Evolutionary conservation across 2,113 vertebrate genomes (phyloP).

Genomic region (Esox niger): DNA sequence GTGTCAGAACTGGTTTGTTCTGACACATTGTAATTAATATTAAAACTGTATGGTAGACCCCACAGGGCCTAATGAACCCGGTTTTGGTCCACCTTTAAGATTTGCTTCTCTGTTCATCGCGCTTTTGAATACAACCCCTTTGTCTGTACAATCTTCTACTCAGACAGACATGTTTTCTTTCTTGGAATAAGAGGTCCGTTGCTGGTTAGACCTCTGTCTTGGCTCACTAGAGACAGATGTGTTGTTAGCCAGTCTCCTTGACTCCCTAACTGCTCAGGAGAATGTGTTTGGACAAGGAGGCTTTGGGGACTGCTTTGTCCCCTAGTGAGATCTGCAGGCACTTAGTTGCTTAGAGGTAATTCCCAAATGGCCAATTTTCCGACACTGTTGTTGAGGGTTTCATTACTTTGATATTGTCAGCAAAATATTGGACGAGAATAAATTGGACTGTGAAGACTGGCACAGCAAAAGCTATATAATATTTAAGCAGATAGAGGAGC

Average conservation of each 20-base stretch:
- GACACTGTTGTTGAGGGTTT: slow-evolving; percentile 14
- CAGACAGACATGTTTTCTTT: slow-evolving; percentile 30
- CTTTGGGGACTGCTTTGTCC: slow-evolving; percentile 40
- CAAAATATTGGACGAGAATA: neutral
- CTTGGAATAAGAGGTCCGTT: slow-evolving; percentile 16
- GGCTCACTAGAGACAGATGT: slow-evolving; percentile 44
- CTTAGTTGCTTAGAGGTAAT: slow-evolving; percentile 45
- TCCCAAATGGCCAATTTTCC: slow-evolving; percentile 25
- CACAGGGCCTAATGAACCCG: slow-evolving; percentile 2
- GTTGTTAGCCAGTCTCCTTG: slow-evolving; percentile 66
- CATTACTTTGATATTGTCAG: slow-evolving; percentile 9
- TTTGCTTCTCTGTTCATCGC: neutral
- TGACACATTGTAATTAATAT: slow-evolving; percentile 3
- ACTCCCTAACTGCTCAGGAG: slow-evolving; percentile 61
- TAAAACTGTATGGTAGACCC: neutral
- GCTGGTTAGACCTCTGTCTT: slow-evolving; percentile 28
- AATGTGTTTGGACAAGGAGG: slow-evolving; percentile 58
- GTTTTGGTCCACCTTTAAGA: slow-evolving; percentile 1
- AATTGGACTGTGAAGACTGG: neutral
- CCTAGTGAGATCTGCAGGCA: slow-evolving; percentile 26
- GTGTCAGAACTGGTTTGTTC: slow-evolving; percentile 8
- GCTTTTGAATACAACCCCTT: neutral
- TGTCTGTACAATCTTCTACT: slow-evolving; percentile 9
- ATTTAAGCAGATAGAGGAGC: neutral
- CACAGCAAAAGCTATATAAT: neutral